phyloP scores from a whole-genome alignment of 1,140 invertebrate species.

The Caenorhabditis remanei region DNA sequence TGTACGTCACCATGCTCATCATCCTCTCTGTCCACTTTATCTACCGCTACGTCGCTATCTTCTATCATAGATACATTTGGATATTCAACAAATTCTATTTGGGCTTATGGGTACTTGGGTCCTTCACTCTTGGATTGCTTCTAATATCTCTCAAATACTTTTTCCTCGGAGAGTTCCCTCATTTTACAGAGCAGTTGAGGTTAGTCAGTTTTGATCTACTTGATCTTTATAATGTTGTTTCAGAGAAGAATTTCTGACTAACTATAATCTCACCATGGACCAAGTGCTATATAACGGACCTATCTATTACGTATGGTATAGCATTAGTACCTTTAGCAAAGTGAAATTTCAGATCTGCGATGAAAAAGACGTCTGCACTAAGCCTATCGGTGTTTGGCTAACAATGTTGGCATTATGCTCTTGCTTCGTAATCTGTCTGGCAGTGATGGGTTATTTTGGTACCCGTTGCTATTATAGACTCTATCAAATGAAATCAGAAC shows the following conservation, averaged over 20 bases:
- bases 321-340: no score
- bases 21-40: constrained; percentile 12
- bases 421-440: constrained; percentile 3
- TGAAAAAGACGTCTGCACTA: constrained; percentile 2
- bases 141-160: not conserved
- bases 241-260: not conserved
- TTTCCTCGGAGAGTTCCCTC: not conserved
- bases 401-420: constrained; percentile 7
- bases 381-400: not conserved
- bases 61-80: not conserved
- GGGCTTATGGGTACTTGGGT: not conserved
- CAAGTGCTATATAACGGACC: not conserved
- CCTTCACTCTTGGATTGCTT: not conserved
- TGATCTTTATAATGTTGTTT: not conserved
- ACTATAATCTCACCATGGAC: constrained; percentile 8
- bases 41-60: not conserved
- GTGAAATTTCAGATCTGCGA: not conserved
- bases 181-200: constrained; percentile 1
- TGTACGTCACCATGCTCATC: constrained; percentile 12
- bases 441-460: not conserved
- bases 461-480: not conserved
- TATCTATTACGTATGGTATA: not conserved
- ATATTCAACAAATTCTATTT: constrained; percentile 2
- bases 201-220: not conserved
- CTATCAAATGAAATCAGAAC: not conserved